Base-by-base conservation (phyloP, 2,797 vertebrate species). In the Margarornis squamiger region DNA sequence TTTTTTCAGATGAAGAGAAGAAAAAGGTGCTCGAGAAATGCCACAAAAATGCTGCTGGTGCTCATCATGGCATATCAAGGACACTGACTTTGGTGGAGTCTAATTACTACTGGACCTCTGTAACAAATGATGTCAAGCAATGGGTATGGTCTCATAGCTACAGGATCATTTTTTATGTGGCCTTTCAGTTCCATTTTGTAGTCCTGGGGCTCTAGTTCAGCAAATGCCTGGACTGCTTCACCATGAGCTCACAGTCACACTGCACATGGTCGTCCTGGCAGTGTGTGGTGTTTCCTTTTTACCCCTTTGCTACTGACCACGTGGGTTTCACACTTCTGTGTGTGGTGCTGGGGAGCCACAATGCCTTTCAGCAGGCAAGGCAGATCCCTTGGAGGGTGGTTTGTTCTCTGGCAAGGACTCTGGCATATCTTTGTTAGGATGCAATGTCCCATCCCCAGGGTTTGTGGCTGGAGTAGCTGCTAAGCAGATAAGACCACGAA, bases 1-100 rank as follows among this genome's bases (percentile, higher is more conserved):
- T 98, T 95, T 79, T 98, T 94, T 97, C 97, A 61, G 97, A 98
- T 92, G 98, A 98, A 83, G 98, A 98, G 66, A 98, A 98, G 92
- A 97, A 96, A 87, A 98, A 97, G 48, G 96, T 97, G 58, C 94
- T 98, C 39, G 91, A 95, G 88, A 97, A 97, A 63, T 98, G 97
- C 73, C 97, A 98, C 16, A 88, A 97, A 94, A 98, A 95, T 71
- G 84, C 95, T 92, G 43, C 90, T 88, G 97, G 97, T 34, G 43
- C 83, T 72, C 98, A 98, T 88, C 97, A 98, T 36, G 98, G 98
- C 71, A 97, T 98, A 92, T 98, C 97, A 80, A 98, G 98, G 86
- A 98, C 98, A 1, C 96, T 98, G 61, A 97, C 98, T 58, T 95
- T 98, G 46, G 97, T 98, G 79, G 98, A 98, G 79, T 97, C 97